Percentiles rank a stretch among this genome's conserved stretches.
These are phyloP conservation scores for Amiota mariae DNA, from an alignment of 2,888 invertebrate species.

Conservation along the genomic window DNA sequence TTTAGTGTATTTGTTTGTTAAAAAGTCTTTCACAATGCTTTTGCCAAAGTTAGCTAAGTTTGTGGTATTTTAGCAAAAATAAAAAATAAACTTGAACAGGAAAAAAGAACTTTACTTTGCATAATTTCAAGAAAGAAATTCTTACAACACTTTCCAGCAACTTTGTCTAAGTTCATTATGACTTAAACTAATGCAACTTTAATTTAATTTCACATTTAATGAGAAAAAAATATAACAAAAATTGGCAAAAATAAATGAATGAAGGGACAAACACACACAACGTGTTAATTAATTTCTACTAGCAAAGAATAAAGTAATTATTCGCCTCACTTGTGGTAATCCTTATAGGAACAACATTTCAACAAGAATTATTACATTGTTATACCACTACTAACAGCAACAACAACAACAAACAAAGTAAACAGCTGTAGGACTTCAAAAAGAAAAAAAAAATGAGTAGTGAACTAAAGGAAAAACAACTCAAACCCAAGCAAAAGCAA, in stretches of 20 bases:
- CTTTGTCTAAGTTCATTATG: neutral
- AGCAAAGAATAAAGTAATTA: conserved; percentile 3
- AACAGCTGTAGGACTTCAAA: neutral
- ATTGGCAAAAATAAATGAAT: neutral
- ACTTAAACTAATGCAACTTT: neutral
- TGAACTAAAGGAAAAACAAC: neutral
- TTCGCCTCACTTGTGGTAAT: neutral
- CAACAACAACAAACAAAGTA: neutral
- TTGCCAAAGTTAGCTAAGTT: neutral
- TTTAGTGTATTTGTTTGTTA: neutral
- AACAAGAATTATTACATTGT: conserved; percentile 12
- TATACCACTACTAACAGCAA: neutral
- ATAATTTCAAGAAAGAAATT: neutral
- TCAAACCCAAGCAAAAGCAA: neutral
- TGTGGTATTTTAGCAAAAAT: neutral
- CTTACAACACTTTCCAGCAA: neutral
- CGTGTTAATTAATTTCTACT: conserved; percentile 3
- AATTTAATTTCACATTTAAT: neutral
- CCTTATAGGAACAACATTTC: neutral
- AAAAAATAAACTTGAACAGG: neutral
- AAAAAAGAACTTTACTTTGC: neutral
- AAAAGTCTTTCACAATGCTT: neutral
- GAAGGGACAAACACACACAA: neutral
- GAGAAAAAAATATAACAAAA: neutral
- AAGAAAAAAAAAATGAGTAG: neutral